Conservation (phyloP, 1,140 invertebrate species). For the Cephus cinctus region DNA sequence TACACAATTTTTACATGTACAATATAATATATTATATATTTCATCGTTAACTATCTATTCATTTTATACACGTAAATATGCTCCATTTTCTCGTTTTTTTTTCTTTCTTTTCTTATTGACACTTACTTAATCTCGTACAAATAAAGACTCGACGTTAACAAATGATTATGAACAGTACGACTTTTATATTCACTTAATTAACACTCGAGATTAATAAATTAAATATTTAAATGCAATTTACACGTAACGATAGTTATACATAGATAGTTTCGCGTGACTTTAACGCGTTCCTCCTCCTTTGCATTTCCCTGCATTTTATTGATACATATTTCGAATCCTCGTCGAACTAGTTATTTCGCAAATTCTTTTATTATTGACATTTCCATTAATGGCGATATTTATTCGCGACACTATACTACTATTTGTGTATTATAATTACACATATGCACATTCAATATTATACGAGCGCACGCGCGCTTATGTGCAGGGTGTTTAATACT, state of each 20-base stretch:
- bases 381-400: no score
- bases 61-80: constrained; percentile 18
- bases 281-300: background rate
- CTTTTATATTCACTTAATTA: no score
- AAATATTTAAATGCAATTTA: constrained; percentile 21
- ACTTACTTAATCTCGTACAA: constrained; percentile 11
- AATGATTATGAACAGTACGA: constrained; percentile 23
- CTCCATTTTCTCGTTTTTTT: constrained; percentile 3
- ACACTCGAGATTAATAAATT: background rate
- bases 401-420: no score
- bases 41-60: constrained; percentile 17
- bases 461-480: no score
- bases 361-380: no score
- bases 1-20: constrained; percentile 43
- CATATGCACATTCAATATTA: no score
- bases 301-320: no score
- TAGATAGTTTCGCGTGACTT: background rate
- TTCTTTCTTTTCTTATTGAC: constrained; percentile 1
- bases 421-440: no score
- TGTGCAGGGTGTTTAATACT: no score
- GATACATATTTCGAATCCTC: no score
- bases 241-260: constrained; percentile 16
- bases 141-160: constrained; percentile 21
- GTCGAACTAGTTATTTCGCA: no score
- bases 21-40: constrained; percentile 21